Evolutionary conservation across 2,888 invertebrate genomes (phyloP).

Genomic region (Rhabditoides inermis): DNA sequence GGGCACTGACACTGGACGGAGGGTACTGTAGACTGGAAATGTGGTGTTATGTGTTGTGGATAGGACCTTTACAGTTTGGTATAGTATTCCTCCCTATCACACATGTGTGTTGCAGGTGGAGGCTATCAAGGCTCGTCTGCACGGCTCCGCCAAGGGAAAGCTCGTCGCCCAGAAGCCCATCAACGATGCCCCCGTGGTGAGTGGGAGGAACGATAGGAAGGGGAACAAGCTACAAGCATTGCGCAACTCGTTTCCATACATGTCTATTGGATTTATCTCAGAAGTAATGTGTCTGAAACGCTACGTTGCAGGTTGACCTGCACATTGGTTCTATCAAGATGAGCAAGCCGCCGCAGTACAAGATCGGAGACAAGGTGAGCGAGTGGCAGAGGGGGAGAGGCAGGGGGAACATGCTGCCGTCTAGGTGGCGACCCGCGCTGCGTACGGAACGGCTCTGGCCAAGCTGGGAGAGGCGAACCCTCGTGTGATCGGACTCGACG

Average conservation of each 20-base stretch:
- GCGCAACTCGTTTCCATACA: too few relatives aligned
- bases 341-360: constrained; percentile 71
- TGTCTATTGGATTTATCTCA: not conserved
- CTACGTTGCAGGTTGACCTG: too few relatives aligned
- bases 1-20: not conserved
- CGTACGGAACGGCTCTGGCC: constrained; percentile 85
- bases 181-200: constrained; percentile 39
- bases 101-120: constrained; percentile 20
- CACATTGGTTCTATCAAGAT: constrained; percentile 29
- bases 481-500: constrained; percentile 83
- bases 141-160: constrained; percentile 58
- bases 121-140: constrained; percentile 56
- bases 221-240: too few relatives aligned
- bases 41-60: not conserved
- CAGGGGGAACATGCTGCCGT: constrained; percentile 1
- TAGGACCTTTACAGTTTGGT: not conserved
- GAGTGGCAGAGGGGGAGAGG: not conserved
- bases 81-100: not conserved
- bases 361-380: constrained; percentile 57
- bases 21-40: not conserved
- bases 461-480: constrained; percentile 68
- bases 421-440: constrained; percentile 75
- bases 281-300: too few relatives aligned
- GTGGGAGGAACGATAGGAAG: too few relatives aligned
- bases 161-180: constrained; percentile 37